Evolutionary conservation across 2,888 invertebrate genomes (phyloP).

Genomic region (Lamellibrachia columna): DNA sequence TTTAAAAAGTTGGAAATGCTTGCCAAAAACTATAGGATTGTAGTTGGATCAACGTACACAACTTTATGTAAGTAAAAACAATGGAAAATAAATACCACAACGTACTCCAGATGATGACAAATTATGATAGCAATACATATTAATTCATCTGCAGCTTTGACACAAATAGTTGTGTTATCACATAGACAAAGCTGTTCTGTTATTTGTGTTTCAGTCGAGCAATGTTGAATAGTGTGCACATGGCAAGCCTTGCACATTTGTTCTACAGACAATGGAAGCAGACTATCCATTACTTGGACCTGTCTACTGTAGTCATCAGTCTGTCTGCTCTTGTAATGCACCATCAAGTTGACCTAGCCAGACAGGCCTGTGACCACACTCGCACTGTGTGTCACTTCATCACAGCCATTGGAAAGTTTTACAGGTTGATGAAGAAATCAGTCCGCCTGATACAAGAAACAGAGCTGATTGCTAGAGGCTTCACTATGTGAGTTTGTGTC

Average conservation of each 20-base stretch:
- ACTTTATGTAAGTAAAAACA: background rate
- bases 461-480: constrained; percentile 57
- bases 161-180: background rate
- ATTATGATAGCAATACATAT: background rate
- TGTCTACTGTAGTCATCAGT: background rate
- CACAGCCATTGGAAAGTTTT: constrained; percentile 18
- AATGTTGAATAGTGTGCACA: background rate
- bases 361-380: background rate
- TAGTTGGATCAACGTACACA: background rate
- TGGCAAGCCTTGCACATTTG: background rate
- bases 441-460: constrained; percentile 55
- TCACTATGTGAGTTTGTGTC: constrained; percentile 52
- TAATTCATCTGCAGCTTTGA: background rate
- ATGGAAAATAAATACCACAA: background rate
- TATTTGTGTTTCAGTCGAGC: background rate
- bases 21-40: background rate
- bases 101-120: background rate
- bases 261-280: background rate
- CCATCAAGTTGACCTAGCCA: background rate
- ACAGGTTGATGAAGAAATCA: constrained; percentile 31
- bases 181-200: background rate
- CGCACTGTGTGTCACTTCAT: background rate
- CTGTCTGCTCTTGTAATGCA: background rate
- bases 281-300: background rate
- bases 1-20: too few relatives aligned